A percentile compares a stretch with the other conserved stretches of the same genome.
Conservation (phyloP, 2,113 vertebrate species). For the Takifugu bimaculatus region DNA sequence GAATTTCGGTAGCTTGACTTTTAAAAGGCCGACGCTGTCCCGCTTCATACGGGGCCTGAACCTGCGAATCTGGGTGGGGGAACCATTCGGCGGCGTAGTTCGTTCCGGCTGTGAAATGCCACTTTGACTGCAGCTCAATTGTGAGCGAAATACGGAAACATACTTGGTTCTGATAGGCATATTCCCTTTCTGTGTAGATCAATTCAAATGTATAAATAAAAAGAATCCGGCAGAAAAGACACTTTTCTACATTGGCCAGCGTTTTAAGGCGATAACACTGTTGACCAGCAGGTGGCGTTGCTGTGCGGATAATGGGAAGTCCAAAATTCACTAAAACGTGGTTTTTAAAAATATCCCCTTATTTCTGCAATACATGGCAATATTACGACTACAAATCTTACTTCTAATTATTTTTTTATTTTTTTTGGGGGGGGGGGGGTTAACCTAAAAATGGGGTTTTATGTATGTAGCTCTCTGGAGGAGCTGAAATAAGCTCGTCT, state of each 20-base stretch:
- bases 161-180: slow-evolving; percentile 8
- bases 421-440: too few species aligned
- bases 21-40: not conserved
- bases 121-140: slow-evolving; percentile 14
- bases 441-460: not conserved
- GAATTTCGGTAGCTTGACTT: slow-evolving; percentile 27
- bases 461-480: slow-evolving; percentile 3
- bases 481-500: slow-evolving; percentile 40
- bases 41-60: not conserved
- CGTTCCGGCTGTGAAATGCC: not conserved
- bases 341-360: not conserved
- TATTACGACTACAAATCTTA: not conserved
- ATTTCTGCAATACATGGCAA: too few species aligned
- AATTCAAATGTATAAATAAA: too few species aligned
- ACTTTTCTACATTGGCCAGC: too few species aligned
- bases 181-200: not conserved
- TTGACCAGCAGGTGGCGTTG: slow-evolving; percentile 26
- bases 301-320: not conserved
- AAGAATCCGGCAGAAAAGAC: too few species aligned
- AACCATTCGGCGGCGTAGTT: not conserved
- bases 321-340: not conserved
- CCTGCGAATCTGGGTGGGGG: too few species aligned
- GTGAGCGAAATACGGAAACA: slow-evolving; percentile 23
- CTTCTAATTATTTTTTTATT: not conserved
- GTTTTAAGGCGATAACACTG: not conserved